Percentiles rank a stretch among this genome's conserved stretches.
These are phyloP conservation scores for Quadroppia sp. DNA, from an alignment of 2,888 invertebrate genomes.

Conservation along the genomic window DNA sequence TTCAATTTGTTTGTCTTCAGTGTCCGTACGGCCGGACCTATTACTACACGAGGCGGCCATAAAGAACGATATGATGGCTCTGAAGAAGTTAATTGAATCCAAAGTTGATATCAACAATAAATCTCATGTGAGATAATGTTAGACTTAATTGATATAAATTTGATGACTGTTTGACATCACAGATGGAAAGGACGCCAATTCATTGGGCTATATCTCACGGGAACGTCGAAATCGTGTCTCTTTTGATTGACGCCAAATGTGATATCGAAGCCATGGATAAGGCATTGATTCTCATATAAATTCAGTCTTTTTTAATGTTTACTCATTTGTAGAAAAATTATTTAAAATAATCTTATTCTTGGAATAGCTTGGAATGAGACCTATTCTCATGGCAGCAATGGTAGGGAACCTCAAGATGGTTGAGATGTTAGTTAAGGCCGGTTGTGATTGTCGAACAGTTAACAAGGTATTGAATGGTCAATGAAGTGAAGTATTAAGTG, in stretches of 20 bases:
- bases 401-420: slow-evolving; percentile 52
- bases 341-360: slow-evolving; percentile 12
- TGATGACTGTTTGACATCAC: background rate
- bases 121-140: slow-evolving; percentile 51
- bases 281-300: slow-evolving; percentile 46
- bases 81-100: slow-evolving; percentile 51
- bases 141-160: background rate
- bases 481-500: background rate
- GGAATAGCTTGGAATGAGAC: slow-evolving; percentile 54
- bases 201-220: slow-evolving; percentile 55
- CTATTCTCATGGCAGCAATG: slow-evolving; percentile 42
- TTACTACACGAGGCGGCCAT: slow-evolving; percentile 54
- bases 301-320: too few species aligned
- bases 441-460: slow-evolving; percentile 52
- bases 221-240: slow-evolving; percentile 51
- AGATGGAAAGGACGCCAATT: slow-evolving; percentile 53
- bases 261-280: slow-evolving; percentile 54
- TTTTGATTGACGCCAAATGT: slow-evolving; percentile 52
- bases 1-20: slow-evolving; percentile 31
- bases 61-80: slow-evolving; percentile 52
- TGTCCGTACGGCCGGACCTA: slow-evolving; percentile 50
- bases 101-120: slow-evolving; percentile 54
- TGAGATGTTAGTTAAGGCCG: slow-evolving; percentile 52
- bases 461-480: slow-evolving; percentile 51
- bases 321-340: background rate